A percentile compares a stretch with the other conserved stretches of the same genome.
Evolutionary conservation across 2,797 vertebrate genomes (phyloP).

Genomic region (Sibirionetta formosa): DNA sequence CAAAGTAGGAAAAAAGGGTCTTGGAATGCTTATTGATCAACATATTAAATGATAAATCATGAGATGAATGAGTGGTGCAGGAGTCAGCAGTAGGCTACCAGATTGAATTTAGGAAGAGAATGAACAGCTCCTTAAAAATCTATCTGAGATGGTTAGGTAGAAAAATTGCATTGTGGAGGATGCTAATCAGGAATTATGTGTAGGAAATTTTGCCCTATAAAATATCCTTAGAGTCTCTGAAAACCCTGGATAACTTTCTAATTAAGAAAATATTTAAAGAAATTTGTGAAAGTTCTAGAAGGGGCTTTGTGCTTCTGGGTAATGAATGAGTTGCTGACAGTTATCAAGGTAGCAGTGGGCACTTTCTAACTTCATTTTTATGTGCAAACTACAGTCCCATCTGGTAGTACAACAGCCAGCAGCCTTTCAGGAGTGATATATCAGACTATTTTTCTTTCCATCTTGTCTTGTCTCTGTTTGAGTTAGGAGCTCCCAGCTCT

Average conservation of each 20-base stretch:
- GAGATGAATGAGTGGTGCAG: not conserved
- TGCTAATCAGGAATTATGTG: not conserved
- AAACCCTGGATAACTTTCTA: not conserved
- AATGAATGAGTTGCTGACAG: not conserved
- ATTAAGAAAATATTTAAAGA: not conserved
- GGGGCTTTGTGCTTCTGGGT: not conserved
- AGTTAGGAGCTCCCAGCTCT: not conserved
- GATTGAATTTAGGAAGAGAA: not conserved
- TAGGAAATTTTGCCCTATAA: not conserved
- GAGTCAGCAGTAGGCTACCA: not conserved
- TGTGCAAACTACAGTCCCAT: not conserved
- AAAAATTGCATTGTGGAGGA: not conserved
- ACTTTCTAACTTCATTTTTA: not conserved
- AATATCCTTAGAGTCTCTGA: not conserved
- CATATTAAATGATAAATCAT: constrained; percentile 26
- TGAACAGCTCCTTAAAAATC: constrained; percentile 4
- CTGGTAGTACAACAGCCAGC: not conserved
- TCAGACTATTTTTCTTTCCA: not conserved
- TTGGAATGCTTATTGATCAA: constrained; percentile 5
- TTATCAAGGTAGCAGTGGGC: not conserved
- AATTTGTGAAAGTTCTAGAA: not conserved
- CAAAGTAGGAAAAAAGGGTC: not conserved
- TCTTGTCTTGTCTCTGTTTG: not conserved
- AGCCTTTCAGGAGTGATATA: not conserved
- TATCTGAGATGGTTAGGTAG: not conserved